Evolutionary conservation across 2,113 vertebrate species (phyloP).

Genomic region (Porphyrio hochstetteri): DNA sequence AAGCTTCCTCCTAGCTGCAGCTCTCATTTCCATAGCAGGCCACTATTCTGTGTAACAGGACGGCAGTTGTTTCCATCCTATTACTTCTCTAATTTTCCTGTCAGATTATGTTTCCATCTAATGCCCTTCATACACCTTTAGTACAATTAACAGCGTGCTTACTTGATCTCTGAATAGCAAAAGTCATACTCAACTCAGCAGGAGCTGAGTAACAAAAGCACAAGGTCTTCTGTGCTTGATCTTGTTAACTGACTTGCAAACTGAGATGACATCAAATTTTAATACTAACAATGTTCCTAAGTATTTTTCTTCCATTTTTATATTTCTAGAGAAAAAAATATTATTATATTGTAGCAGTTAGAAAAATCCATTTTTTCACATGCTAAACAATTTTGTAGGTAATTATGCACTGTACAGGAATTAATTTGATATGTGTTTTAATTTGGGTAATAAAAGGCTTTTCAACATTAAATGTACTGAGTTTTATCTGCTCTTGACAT

Average conservation of each 20-base stretch:
- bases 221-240: not conserved
- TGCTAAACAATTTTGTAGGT: not conserved
- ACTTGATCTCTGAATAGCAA: not conserved
- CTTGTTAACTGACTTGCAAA: not conserved
- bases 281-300: not conserved
- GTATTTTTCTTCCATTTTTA: not conserved
- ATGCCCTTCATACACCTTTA: not conserved
- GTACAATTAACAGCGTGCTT: not conserved
- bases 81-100: conserved; percentile 18
- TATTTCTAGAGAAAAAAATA: not conserved
- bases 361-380: not conserved
- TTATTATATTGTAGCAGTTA: not conserved
- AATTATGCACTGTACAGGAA: not conserved
- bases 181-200: not conserved
- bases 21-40: not conserved
- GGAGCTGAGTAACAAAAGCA: not conserved
- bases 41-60: not conserved
- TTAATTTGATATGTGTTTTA: not conserved
- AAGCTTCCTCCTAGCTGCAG: not conserved
- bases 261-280: not conserved
- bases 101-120: conserved; percentile 7
- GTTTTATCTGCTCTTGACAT: not conserved
- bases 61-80: not conserved
- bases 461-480: not conserved
- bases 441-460: not conserved